Conservation (phyloP, 2,888 invertebrate genomes). For the Mallateleia sp. region DNA sequence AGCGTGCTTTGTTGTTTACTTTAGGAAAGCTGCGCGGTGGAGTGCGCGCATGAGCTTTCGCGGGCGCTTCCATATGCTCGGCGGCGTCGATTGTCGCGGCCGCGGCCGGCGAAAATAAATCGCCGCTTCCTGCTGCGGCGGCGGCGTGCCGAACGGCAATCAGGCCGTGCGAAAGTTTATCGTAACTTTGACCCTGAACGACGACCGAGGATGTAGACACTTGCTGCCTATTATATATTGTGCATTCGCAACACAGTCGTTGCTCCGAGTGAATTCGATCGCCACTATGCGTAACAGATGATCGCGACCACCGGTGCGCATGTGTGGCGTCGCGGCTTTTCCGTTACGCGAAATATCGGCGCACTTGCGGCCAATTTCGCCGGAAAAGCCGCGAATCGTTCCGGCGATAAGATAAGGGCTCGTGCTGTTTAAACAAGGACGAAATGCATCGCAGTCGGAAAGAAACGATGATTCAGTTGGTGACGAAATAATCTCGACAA, state of each 20-base stretch:
- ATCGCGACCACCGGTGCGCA: constrained; percentile 51
- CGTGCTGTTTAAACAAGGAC: too few species aligned
- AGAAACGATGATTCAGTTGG: too few species aligned
- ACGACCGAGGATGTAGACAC: constrained; percentile 75
- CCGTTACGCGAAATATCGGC: neutral
- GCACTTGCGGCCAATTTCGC: neutral
- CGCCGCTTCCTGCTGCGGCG: constrained; percentile 76
- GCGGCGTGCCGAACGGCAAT: constrained; percentile 41
- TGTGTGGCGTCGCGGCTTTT: constrained; percentile 38
- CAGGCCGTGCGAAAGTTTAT: constrained; percentile 82
- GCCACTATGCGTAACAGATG: constrained; percentile 60
- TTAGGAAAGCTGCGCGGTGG: constrained; percentile 6
- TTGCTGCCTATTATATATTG: constrained; percentile 64
- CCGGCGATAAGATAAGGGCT: too few species aligned
- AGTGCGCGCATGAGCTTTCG: constrained; percentile 18
- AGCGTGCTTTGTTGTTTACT: constrained; percentile 45
- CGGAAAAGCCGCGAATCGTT: neutral
- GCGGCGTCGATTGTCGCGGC: constrained; percentile 14
- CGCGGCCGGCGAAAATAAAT: constrained; percentile 80
- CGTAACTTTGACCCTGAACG: constrained; percentile 79
- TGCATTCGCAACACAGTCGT: constrained; percentile 52
- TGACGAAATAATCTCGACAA: too few species aligned
- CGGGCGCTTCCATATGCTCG: constrained; percentile 23
- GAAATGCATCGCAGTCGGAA: too few species aligned
- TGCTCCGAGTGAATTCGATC: constrained; percentile 62